Conservation (phyloP, 2,113 vertebrate species). For the Epinephelus cyanopodus region DNA sequence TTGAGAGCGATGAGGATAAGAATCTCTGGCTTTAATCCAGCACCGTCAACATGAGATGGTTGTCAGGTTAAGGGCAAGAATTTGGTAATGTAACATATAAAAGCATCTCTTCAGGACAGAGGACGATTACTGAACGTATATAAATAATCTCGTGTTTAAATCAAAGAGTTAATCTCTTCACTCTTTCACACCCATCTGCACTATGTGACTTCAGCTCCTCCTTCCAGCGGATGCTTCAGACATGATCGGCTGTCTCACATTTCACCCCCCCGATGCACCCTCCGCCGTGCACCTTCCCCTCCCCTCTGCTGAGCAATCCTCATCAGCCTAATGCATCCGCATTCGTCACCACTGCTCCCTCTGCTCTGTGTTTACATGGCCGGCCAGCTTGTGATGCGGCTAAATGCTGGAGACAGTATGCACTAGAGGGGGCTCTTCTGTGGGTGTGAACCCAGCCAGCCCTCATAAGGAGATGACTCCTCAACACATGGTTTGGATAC, state of each 20-base stretch:
- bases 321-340: conserved; percentile 48
- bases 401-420: not conserved
- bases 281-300: not conserved
- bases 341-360: conserved; percentile 56
- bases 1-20: conserved; percentile 6
- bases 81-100: not conserved
- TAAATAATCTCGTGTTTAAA: not conserved
- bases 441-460: conserved; percentile 17
- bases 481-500: conserved; percentile 42
- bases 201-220: conserved; percentile 38
- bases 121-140: not conserved
- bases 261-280: conserved; percentile 39
- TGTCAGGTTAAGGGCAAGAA: not conserved
- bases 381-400: conserved; percentile 11
- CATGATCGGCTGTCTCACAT: conserved; percentile 59
- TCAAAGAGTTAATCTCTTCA: conserved; percentile 37
- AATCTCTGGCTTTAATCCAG: conserved; percentile 37
- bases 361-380: conserved; percentile 55
- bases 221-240: conserved; percentile 55
- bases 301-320: conserved; percentile 27
- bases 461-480: conserved; percentile 30
- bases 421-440: conserved; percentile 64
- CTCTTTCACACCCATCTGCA: conserved; percentile 56
- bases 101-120: not conserved
- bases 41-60: not conserved